These are phyloP conservation scores for Lordiphosa stackelbergi DNA, from an alignment of 1,140 invertebrate genomes.

Conservation along the genomic window DNA sequence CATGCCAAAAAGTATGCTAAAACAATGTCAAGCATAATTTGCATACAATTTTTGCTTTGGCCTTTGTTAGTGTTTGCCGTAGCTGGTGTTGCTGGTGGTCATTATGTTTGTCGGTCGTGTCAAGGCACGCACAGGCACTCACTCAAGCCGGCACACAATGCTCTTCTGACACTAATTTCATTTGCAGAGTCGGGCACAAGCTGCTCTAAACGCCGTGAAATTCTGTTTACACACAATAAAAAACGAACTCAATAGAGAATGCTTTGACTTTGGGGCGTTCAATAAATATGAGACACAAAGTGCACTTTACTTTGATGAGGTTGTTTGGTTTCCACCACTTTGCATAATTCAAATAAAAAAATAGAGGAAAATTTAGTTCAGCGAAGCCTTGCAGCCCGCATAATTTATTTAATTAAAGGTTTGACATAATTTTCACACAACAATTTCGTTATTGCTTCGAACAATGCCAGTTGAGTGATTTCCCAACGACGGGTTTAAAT, in stretches of 20 bases:
- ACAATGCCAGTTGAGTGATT: too few species aligned
- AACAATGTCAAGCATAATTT: conserved; percentile 75
- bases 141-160: conserved; percentile 47
- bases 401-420: too few species aligned
- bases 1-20: conserved; percentile 73
- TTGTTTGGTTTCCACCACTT: too few species aligned
- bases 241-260: conserved; percentile 34
- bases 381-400: too few species aligned
- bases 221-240: conserved; percentile 40
- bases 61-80: conserved; percentile 13
- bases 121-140: conserved; percentile 21
- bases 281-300: conserved; percentile 4
- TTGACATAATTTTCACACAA: too few species aligned
- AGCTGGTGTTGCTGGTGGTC: conserved; percentile 48
- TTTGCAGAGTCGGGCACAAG: conserved; percentile 37
- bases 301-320: too few species aligned
- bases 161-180: conserved; percentile 73
- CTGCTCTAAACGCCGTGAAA: conserved; percentile 56
- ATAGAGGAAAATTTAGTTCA: too few species aligned
- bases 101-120: conserved; percentile 70
- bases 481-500: too few species aligned
- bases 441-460: too few species aligned
- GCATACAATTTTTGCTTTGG: conserved; percentile 66
- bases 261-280: conserved; percentile 4
- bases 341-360: too few species aligned